Evolutionary conservation across 64 coral and sea anemone genomes (phyloP), one percentile per base, ranked within the genome.

Genomic region (Porites lutea): DNA sequence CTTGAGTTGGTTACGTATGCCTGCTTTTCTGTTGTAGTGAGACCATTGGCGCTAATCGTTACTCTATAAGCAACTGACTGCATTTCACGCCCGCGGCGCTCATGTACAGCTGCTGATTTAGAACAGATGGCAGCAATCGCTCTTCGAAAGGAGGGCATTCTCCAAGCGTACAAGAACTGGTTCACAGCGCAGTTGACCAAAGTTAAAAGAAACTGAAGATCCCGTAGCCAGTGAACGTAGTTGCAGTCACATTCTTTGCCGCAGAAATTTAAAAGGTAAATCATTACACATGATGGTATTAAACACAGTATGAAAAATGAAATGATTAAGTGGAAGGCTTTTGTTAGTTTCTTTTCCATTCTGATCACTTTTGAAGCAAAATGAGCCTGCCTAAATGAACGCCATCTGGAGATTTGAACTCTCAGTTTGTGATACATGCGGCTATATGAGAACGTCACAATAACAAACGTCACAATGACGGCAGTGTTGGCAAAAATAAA

Each of bases 151-250:
- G 85, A 79, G 5, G 92, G 92, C 85, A 95, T 91, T 50, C 96
- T 65, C 93, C 80, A 95, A 4, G 96, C 96, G 74, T 98, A 98
- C 18, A 98, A 65, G 43, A 98, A 98, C 87, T 94, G 96, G n/a
- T 98, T 98, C 7, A 93, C 16, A 2, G 93, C 92, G 45, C 93
- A 98, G 19, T 95, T 98, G 64, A 95, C 65, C 55, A 98, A 86
- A 23, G 93, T 92, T 45, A 98, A 67, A 51, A 98, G 78, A 50
- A 92, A 98, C 37, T 92, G 89, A 1, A 95, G 21, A 51, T 98
- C 96, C 79, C 96, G 75, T 4, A 98, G 78, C 96, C 96, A 98
- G 78, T 98, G 96, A 22, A 98, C 65, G 13, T 88, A 16, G n/a
- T 45, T 59, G 66, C 96, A 98, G 51, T 71, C 75, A 72, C 96